A percentile compares a stretch with the other conserved stretches of the same genome.
Conservation (phyloP, 2,113 vertebrate genomes). For the Gymnogyps californianus region DNA sequence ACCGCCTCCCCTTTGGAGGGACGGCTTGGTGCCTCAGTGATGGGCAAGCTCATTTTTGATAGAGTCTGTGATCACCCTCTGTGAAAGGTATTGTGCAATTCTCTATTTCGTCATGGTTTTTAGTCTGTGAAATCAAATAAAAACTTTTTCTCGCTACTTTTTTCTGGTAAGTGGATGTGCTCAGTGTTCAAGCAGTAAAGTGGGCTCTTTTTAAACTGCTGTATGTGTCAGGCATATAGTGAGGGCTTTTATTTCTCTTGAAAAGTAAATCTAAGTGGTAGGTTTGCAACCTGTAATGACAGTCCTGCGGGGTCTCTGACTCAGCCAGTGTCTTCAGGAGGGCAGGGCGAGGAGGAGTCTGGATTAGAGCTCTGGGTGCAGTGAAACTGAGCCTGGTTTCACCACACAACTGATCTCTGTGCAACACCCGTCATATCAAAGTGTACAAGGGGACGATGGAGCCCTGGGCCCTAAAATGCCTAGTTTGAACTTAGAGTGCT, state of each 20-base stretch:
- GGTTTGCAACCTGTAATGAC: neutral
- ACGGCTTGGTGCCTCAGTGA: fast-evolving
- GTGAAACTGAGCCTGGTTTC: neutral
- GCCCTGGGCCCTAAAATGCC: neutral
- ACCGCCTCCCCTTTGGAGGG: neutral
- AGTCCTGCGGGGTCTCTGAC: neutral
- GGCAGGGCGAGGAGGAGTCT: neutral
- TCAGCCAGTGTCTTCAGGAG: neutral
- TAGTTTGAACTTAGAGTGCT: neutral
- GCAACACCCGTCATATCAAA: neutral
- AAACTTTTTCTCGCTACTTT: neutral
- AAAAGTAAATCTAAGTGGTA: neutral
- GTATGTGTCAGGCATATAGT: fast-evolving
- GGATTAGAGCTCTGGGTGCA: neutral
- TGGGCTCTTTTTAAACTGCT: neutral
- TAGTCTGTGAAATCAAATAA: neutral
- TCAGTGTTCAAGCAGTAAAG: neutral
- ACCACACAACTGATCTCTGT: neutral
- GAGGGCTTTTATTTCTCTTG: neutral
- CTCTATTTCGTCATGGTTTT: fast-evolving
- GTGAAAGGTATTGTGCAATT: neutral
- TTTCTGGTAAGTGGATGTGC: neutral
- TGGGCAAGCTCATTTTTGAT: neutral
- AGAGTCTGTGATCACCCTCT: neutral
- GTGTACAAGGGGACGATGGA: neutral